Evolutionary conservation across 2,113 vertebrate species (phyloP).

Genomic region (Nothocercus nigrocapillus): DNA sequence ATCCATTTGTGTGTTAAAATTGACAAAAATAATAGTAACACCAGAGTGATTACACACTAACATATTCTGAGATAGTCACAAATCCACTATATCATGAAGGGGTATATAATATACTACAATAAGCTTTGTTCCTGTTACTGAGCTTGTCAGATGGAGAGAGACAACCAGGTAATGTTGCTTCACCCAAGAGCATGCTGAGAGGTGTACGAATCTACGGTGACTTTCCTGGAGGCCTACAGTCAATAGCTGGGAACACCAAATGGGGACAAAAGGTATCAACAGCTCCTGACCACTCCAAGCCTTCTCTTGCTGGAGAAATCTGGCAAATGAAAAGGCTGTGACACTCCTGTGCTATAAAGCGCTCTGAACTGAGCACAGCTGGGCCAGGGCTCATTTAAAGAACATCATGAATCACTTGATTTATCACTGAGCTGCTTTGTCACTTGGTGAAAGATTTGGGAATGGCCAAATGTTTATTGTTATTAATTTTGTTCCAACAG

Average conservation of each 20-base stretch:
- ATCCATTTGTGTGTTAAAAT: neutral
- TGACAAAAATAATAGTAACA: neutral
- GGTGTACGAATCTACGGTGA: neutral
- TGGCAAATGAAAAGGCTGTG: neutral
- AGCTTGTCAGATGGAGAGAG: neutral
- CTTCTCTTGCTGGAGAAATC: neutral
- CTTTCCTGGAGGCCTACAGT: neutral
- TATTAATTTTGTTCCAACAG: constrained; percentile 7
- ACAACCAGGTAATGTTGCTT: neutral
- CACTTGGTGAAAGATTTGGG: neutral
- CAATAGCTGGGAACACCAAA: fast-evolving
- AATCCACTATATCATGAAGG: neutral
- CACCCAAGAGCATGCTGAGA: neutral
- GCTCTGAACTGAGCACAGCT: neutral
- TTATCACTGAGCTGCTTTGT: neutral
- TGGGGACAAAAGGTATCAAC: neutral
- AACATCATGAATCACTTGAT: neutral
- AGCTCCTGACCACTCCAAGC: neutral
- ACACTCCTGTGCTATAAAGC: neutral
- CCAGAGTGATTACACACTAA: neutral
- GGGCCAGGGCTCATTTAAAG: neutral
- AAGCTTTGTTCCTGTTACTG: neutral
- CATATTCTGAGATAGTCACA: neutral
- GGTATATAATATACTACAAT: neutral
- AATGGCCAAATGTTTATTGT: neutral